phyloP scores from a whole-genome alignment of 1,140 invertebrate genomes.

The Bilobella aurantiaca region DNA sequence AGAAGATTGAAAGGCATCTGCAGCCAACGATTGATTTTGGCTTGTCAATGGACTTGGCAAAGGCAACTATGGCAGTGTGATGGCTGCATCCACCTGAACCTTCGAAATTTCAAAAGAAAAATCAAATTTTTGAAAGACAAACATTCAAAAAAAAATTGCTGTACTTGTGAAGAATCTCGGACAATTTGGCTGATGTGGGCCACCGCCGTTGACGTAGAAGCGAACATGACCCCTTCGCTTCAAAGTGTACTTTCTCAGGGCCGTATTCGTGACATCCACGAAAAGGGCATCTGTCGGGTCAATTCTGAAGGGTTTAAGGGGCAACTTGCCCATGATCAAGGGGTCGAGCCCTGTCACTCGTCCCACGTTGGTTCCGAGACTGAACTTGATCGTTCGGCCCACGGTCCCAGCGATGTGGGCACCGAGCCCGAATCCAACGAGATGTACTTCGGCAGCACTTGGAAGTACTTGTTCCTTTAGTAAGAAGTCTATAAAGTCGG shows the following conservation, averaged over 20 bases:
- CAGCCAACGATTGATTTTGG: neutral
- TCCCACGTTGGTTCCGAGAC: neutral
- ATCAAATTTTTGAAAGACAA: neutral
- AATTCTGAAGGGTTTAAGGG: neutral
- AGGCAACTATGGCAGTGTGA: neutral
- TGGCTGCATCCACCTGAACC: neutral
- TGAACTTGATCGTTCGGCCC: neutral
- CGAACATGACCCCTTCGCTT: constrained; percentile 3
- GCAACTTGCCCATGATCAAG: neutral
- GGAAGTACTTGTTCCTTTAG: constrained; percentile 10
- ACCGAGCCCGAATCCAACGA: constrained; percentile 18
- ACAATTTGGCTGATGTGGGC: constrained; percentile 16
- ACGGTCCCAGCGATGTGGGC: constrained; percentile 15
- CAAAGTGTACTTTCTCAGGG: neutral
- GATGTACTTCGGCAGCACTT: constrained; percentile 13
- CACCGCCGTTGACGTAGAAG: constrained; percentile 19
- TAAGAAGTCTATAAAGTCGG: constrained; percentile 17
- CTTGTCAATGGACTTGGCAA: constrained; percentile 3
- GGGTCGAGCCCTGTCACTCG: constrained; percentile 11
- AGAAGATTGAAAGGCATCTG: neutral
- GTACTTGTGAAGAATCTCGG: constrained; percentile 5
- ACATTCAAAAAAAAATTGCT: neutral
- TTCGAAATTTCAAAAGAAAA: neutral
- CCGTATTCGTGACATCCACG: constrained; percentile 15
- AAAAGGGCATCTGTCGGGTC: constrained; percentile 10